Evolutionary conservation across 1,140 invertebrate species (phyloP), one percentile per base, ranked within the genome.

Genomic region (Drosophila truncata): DNA sequence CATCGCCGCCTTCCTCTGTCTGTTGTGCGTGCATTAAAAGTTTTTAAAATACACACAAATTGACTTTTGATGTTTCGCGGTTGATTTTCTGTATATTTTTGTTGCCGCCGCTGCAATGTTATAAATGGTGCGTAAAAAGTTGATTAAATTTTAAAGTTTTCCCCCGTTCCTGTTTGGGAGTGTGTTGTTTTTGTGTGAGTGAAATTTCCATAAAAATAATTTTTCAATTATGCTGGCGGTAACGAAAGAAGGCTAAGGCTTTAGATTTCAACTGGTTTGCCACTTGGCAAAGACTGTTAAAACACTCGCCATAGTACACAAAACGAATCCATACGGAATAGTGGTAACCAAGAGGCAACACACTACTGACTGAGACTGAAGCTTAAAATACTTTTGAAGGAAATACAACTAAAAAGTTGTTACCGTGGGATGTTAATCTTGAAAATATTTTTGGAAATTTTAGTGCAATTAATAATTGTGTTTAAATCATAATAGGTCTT

Each of bases 1-100:
- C 46, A 13, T 33, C 39, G 6, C 18, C 27, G 7, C 4, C 29
- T 9, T 20, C 23, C 29, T 20, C 47, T 59, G 33, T 10, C 39
- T 46, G 55, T 54, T 55, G 71, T 74, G 71, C 80, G 77, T 80
- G 76, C 84, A 80, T 82, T 88, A 87, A 87, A 88, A 87, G 79
- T 80, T 88, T 81, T 88, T 73, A 78, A 87, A 87, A 87, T 87
- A 80, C 57, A 73, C 84, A 84, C 80, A 87, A 87, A 87, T 87
- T 87, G 84, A 87, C 84, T 87, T 87, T 87, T 88, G 84, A 87
- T 87, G 84, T 88, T 87, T 84, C 69, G 84, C 80, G 84, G 84
- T 87, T 87, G 83, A 80, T 88, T 87, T 88, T 72, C 66, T 37
- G 52, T 41, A 72, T 49, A 72, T 49, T 72, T 59, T 72, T 41